Percentiles rank a stretch among this genome's conserved stretches.
These are phyloP conservation scores for Saguinus midas DNA, from an alignment of 2,113 vertebrate species.

Conservation along the genomic window DNA sequence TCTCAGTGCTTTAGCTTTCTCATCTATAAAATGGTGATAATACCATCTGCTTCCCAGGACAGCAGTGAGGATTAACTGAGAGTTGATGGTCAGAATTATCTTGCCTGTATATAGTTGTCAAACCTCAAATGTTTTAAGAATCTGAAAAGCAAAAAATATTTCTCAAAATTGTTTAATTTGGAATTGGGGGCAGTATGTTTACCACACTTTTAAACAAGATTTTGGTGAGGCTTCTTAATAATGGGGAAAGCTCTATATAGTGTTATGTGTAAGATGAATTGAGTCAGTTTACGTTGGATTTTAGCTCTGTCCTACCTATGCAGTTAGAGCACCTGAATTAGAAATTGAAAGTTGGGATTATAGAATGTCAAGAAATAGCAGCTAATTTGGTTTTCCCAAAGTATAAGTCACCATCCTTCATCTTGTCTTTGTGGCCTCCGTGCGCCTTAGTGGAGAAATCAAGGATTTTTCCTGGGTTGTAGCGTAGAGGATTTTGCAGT, in stretches of 20 bases:
- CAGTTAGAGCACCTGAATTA: neutral
- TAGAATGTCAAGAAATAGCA: neutral
- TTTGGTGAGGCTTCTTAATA: neutral
- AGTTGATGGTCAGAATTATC: neutral
- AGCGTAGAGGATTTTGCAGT: neutral
- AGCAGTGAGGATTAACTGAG: neutral
- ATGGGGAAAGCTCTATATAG: neutral
- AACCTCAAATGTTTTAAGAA: neutral
- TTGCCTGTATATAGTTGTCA: neutral
- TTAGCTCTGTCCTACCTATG: neutral
- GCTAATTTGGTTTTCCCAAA: neutral
- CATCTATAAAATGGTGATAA: neutral
- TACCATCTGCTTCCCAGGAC: neutral
- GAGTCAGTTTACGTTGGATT: neutral
- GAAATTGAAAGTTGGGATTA: neutral
- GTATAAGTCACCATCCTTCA: neutral
- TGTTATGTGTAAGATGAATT: neutral
- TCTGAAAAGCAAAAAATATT: neutral
- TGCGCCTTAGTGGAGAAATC: neutral
- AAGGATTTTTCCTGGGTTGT: neutral
- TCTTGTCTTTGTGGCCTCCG: neutral
- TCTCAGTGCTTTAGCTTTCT: neutral
- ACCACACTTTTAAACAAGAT: neutral
- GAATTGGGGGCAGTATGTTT: neutral
- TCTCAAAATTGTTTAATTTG: neutral